phyloP scores from a whole-genome alignment of 1,140 invertebrate species.

The Neotoxoptera formosana region DNA sequence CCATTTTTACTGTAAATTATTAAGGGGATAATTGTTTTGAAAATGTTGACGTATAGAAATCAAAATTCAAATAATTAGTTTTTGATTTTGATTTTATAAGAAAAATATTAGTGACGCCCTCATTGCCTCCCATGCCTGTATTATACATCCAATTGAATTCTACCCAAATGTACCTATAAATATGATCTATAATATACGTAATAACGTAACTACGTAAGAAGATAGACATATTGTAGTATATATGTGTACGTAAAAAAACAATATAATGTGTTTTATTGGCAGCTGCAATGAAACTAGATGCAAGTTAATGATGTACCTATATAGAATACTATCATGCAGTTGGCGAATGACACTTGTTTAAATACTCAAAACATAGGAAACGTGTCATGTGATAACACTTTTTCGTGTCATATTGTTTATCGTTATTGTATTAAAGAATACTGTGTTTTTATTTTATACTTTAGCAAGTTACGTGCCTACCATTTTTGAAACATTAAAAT shows the following conservation, averaged over 20 bases:
- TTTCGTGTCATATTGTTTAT: background rate
- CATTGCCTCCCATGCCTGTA: too few relatives aligned
- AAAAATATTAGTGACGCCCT: too few relatives aligned
- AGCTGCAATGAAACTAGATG: background rate
- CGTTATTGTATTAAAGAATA: background rate
- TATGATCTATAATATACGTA: background rate
- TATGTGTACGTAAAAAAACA: background rate
- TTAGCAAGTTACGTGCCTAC: background rate
- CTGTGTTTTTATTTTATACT: background rate
- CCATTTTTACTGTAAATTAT: too few relatives aligned
- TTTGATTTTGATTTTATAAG: too few relatives aligned
- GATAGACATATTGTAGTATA: background rate
- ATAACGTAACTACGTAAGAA: background rate
- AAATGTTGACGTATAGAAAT: too few relatives aligned
- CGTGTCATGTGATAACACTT: background rate
- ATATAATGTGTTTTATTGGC: background rate
- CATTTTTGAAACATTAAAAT: background rate
- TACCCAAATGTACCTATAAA: too few relatives aligned
- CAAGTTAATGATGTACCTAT: background rate
- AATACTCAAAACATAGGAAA: constrained; percentile 24
- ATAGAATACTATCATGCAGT: constrained; percentile 4
- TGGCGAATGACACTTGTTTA: constrained; percentile 47
- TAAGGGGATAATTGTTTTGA: too few relatives aligned
- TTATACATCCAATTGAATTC: too few relatives aligned
- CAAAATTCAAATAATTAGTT: too few relatives aligned